Evolutionary conservation across 2,888 invertebrate genomes (phyloP).

Genomic region (Pheosia gnoma): DNA sequence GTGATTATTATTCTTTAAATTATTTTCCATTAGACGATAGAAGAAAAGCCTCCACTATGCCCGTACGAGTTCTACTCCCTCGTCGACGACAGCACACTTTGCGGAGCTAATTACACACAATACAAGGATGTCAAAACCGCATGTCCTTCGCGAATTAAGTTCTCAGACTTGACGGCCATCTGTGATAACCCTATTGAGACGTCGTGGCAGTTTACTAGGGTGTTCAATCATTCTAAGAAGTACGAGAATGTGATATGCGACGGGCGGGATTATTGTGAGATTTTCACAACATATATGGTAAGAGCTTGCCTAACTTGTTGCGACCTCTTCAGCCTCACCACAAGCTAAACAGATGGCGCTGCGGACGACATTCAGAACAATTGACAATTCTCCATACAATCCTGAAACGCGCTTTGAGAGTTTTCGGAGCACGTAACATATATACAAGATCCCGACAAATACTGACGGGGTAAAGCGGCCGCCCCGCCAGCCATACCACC

Average conservation of each 20-base stretch:
- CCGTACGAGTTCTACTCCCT: conserved; percentile 60
- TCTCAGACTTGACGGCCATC: conserved; percentile 41
- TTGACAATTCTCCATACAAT: too few species aligned
- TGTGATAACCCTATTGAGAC: conserved; percentile 66
- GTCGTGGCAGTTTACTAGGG: conserved; percentile 44
- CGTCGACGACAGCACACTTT: conserved; percentile 41
- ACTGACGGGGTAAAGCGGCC: too few species aligned
- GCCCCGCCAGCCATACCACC: too few species aligned
- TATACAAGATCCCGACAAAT: too few species aligned
- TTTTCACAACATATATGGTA: conserved; percentile 60
- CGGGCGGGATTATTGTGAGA: conserved; percentile 53
- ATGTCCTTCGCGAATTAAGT: conserved; percentile 45
- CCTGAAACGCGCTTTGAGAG: too few species aligned
- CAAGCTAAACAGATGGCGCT: too few species aligned
- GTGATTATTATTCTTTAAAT: background rate
- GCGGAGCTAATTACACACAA: conserved; percentile 44
- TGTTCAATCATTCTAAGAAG: conserved; percentile 38
- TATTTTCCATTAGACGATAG: conserved; percentile 54
- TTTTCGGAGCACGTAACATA: too few species aligned
- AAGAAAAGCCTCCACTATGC: conserved; percentile 56
- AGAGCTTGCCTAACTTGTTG: conserved; percentile 12
- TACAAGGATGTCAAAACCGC: conserved; percentile 22
- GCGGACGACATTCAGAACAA: too few species aligned
- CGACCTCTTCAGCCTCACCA: too few species aligned
- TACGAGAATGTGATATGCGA: conserved; percentile 48